These are phyloP conservation scores for Tachina lurida DNA, from an alignment of 2,888 invertebrate genomes.

Conservation along the genomic window DNA sequence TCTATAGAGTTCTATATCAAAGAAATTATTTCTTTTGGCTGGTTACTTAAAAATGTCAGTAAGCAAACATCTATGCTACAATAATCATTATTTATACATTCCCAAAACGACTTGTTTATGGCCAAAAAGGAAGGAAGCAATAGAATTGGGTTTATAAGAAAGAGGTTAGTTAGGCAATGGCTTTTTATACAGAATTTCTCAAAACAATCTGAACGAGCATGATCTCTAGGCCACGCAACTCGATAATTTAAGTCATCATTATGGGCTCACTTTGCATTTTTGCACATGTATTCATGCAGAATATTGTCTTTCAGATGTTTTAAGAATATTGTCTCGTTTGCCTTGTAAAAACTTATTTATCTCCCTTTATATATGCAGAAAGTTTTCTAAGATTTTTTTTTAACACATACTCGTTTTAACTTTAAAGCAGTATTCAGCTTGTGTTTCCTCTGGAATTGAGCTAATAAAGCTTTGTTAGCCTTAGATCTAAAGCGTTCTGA, in stretches of 20 bases:
- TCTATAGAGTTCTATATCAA: not conserved
- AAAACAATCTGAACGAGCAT: constrained; percentile 25
- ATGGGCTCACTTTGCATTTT: not conserved
- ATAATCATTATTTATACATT: not conserved
- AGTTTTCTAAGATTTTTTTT: constrained; percentile 11
- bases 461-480: constrained; percentile 80
- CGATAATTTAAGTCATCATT: constrained; percentile 4
- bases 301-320: constrained; percentile 49
- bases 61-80: not conserved
- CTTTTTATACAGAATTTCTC: constrained; percentile 38
- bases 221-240: not conserved
- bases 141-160: constrained; percentile 67
- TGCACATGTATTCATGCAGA: constrained; percentile 20
- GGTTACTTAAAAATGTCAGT: not conserved
- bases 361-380: constrained; percentile 7
- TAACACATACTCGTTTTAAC: constrained; percentile 82
- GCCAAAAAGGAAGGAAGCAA: constrained; percentile 21
- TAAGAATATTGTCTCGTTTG: constrained; percentile 21
- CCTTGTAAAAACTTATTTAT: constrained; percentile 26
- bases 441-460: constrained; percentile 81
- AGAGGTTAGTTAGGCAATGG: constrained; percentile 50
- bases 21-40: not conserved
- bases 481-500: constrained; percentile 74
- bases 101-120: not conserved
- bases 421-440: constrained; percentile 82